Evolutionary conservation across 2,797 vertebrate genomes (phyloP).

Genomic region (Apogon talboti): DNA sequence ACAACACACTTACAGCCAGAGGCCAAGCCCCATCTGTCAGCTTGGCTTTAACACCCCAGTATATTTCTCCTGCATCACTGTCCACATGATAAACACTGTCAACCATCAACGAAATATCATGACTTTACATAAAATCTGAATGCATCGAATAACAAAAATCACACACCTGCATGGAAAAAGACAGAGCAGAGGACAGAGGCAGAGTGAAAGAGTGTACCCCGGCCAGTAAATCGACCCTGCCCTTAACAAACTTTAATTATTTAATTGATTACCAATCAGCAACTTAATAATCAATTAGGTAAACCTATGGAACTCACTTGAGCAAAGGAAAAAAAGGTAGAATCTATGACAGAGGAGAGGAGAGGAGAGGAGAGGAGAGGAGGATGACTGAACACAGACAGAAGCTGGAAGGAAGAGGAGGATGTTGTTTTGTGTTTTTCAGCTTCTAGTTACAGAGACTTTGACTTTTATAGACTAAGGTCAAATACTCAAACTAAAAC

Average conservation of each 20-base stretch:
- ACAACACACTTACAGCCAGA: neutral
- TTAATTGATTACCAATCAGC: conserved; percentile 85
- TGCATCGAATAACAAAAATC: conserved; percentile 9
- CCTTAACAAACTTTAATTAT: conserved; percentile 84
- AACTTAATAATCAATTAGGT: conserved; percentile 86
- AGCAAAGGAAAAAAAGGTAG: conserved; percentile 64
- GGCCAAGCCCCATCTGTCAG: conserved; percentile 23
- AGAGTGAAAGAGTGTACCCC: conserved; percentile 15
- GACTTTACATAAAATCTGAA: conserved; percentile 34
- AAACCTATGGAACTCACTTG: conserved; percentile 79
- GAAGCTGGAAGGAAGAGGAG: conserved; percentile 4
- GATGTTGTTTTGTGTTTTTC: conserved; percentile 10
- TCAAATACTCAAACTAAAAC: conserved; percentile 10
- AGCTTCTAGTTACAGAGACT: neutral
- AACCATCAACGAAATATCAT: conserved; percentile 28
- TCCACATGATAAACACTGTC: conserved; percentile 28
- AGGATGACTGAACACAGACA: conserved; percentile 4
- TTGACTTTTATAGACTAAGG: conserved; percentile 18
- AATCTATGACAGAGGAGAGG: conserved; percentile 67
- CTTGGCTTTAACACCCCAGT: conserved; percentile 7
- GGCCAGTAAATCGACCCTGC: conserved; percentile 69
- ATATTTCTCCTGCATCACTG: conserved; percentile 24
- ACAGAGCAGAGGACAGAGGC: conserved; percentile 4
- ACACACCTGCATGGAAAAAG: conserved; percentile 5
- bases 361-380: conserved; percentile 29